Conservation (phyloP, 2,888 invertebrate species). For the Athalia circularis region DNA sequence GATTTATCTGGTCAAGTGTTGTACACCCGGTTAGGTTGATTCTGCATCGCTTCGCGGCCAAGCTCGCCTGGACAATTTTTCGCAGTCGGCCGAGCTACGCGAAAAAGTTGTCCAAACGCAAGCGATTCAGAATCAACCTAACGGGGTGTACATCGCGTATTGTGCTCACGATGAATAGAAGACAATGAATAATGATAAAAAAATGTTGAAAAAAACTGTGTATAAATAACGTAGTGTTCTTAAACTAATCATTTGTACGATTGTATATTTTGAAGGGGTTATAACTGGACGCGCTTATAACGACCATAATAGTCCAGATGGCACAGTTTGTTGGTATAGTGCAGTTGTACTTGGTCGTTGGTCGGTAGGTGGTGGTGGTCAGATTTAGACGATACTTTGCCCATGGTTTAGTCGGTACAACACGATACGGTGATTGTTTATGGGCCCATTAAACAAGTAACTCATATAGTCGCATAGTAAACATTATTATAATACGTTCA, state of each 20-base stretch:
- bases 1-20: too few relatives aligned
- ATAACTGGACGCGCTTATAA: slow-evolving; percentile 52
- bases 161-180: not conserved
- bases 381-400: not conserved
- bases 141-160: slow-evolving; percentile 17
- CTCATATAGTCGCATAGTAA: slow-evolving; percentile 62
- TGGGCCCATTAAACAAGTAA: slow-evolving; percentile 64
- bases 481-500: slow-evolving; percentile 66
- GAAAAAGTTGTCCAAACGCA: too few relatives aligned
- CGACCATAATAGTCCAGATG: slow-evolving; percentile 50
- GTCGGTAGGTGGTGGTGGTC: slow-evolving; percentile 56
- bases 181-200: too few relatives aligned
- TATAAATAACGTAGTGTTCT: slow-evolving; percentile 25
- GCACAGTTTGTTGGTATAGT: too few relatives aligned
- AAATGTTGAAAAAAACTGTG: too few relatives aligned
- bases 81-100: too few relatives aligned
- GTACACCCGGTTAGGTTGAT: too few relatives aligned
- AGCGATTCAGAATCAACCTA: too few relatives aligned
- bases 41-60: too few relatives aligned
- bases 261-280: slow-evolving; percentile 38
- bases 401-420: slow-evolving; percentile 22
- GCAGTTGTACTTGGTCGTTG: too few relatives aligned
- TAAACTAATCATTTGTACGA: slow-evolving; percentile 25
- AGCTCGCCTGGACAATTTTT: too few relatives aligned
- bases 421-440: slow-evolving; percentile 65